Evolutionary conservation across 1,140 invertebrate genomes (phyloP).

Genomic region (Drosophila arizonae): DNA sequence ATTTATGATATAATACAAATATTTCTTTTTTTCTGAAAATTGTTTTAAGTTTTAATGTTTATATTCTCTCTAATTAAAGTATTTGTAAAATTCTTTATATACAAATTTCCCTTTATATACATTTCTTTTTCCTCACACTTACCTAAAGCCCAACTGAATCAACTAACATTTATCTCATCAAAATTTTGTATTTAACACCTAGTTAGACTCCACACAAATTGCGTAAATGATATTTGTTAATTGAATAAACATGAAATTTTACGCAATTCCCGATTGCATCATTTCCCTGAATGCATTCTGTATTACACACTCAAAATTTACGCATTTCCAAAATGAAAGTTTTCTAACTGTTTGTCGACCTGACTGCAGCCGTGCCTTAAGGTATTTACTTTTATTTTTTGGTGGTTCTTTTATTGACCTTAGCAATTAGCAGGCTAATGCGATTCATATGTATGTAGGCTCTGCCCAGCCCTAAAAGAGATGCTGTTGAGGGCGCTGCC

Average conservation of each 20-base stretch:
- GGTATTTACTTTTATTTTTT: slow-evolving; percentile 15
- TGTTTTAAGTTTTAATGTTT: no score
- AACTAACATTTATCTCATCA: not conserved
- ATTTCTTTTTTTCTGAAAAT: no score
- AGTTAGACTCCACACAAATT: slow-evolving; percentile 17
- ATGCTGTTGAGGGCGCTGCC: slow-evolving; percentile 2
- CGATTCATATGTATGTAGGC: slow-evolving; percentile 56
- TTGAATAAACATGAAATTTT: slow-evolving; percentile 50
- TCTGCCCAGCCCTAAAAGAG: slow-evolving; percentile 8
- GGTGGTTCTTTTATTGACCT: slow-evolving; percentile 42
- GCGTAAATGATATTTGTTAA: slow-evolving; percentile 55
- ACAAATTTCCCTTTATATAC: no score
- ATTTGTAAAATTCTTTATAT: no score
- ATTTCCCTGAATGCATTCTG: slow-evolving; percentile 53
- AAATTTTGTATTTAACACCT: slow-evolving; percentile 48
- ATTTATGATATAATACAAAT: no score
- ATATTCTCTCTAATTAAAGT: no score
- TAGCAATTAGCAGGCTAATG: slow-evolving; percentile 63
- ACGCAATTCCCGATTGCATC: slow-evolving; percentile 49
- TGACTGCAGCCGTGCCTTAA: slow-evolving; percentile 32
- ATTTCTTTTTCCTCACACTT: not conserved
- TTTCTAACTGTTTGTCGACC: slow-evolving; percentile 53
- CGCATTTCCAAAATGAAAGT: slow-evolving; percentile 61
- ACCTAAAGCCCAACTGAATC: not conserved
- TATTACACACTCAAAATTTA: slow-evolving; percentile 22